Evolutionary conservation across 2,113 vertebrate genomes (phyloP).

Genomic region (Nanger granti): DNA sequence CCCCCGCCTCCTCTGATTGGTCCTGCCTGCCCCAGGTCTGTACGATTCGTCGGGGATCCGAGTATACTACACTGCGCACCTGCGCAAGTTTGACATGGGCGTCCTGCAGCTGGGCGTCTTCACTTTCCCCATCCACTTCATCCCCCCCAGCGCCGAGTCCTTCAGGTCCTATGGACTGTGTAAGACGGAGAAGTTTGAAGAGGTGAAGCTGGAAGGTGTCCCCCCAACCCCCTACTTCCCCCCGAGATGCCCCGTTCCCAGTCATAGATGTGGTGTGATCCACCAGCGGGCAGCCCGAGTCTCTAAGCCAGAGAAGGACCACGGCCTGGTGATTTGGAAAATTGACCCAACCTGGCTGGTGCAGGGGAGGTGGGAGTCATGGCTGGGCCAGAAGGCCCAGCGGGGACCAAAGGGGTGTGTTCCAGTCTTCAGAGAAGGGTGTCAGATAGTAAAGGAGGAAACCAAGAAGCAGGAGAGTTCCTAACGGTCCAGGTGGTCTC

Average conservation of each 20-base stretch:
- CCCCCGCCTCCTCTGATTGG: not conserved
- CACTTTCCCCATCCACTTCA: conserved; percentile 66
- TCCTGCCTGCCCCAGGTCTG: conserved; percentile 66
- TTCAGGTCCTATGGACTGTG: conserved; percentile 82
- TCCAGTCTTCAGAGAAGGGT: not conserved
- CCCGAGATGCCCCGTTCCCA: not conserved
- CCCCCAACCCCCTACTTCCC: fast-evolving
- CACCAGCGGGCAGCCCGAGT: not conserved
- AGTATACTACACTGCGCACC: conserved; percentile 74
- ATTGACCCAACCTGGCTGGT: not conserved
- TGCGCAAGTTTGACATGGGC: conserved; percentile 77
- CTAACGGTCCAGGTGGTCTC: not conserved
- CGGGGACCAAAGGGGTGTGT: not conserved
- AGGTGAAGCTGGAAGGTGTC: conserved; percentile 70
- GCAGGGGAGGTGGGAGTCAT: not conserved
- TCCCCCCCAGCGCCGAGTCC: conserved; percentile 79
- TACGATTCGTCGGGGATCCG: conserved; percentile 82
- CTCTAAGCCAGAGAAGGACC: not conserved
- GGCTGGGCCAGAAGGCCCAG: not conserved
- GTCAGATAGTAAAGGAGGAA: not conserved
- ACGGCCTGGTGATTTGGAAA: not conserved
- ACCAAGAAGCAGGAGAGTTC: not conserved
- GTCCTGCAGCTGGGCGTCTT: conserved; percentile 77
- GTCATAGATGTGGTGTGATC: not conserved
- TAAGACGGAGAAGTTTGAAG: conserved; percentile 77